Conservation (phyloP, 2,888 invertebrate genomes). For the Sipunculus nudus region DNA sequence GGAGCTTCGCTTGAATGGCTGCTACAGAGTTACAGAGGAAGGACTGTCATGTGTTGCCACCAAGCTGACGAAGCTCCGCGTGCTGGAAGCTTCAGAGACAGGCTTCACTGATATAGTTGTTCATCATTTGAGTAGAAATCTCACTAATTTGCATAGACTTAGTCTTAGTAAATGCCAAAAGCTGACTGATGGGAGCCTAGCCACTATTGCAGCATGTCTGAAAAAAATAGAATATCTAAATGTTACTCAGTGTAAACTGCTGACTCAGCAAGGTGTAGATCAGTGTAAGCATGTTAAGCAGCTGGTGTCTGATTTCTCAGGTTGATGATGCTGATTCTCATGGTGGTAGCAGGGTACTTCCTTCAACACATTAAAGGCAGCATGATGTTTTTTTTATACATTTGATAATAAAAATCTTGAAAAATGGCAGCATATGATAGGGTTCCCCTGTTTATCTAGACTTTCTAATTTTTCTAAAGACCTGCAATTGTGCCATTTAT, state of each 20-base stretch:
- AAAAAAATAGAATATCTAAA: conserved; percentile 37
- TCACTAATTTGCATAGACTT: conserved; percentile 33
- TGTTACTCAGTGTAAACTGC: conserved; percentile 38
- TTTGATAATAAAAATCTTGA: too few relatives aligned
- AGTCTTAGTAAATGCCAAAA: conserved; percentile 34
- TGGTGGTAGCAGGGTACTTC: too few relatives aligned
- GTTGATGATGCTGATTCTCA: too few relatives aligned
- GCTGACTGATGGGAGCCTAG: conserved; percentile 39
- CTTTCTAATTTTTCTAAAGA: too few relatives aligned
- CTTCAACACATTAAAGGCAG: too few relatives aligned
- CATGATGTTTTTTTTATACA: too few relatives aligned
- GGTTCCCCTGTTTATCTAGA: too few relatives aligned
- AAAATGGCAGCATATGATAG: too few relatives aligned
- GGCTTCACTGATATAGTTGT: conserved; percentile 12
- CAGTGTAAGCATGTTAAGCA: too few relatives aligned
- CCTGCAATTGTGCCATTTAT: too few relatives aligned
- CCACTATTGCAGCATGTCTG: conserved; percentile 36
- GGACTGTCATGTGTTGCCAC: conserved; percentile 1
- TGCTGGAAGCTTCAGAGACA: conserved; percentile 11
- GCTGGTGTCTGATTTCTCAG: too few relatives aligned
- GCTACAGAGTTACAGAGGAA: conserved; percentile 12
- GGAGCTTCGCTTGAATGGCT: not conserved
- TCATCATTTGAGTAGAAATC: conserved; percentile 6
- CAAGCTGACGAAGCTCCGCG: not conserved
- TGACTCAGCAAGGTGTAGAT: too few relatives aligned